Percentiles rank a stretch among this genome's conserved stretches.
These are phyloP conservation scores for Brachionus paranguensis DNA, from an alignment of 1,140 invertebrate genomes.

Conservation along the genomic window DNA sequence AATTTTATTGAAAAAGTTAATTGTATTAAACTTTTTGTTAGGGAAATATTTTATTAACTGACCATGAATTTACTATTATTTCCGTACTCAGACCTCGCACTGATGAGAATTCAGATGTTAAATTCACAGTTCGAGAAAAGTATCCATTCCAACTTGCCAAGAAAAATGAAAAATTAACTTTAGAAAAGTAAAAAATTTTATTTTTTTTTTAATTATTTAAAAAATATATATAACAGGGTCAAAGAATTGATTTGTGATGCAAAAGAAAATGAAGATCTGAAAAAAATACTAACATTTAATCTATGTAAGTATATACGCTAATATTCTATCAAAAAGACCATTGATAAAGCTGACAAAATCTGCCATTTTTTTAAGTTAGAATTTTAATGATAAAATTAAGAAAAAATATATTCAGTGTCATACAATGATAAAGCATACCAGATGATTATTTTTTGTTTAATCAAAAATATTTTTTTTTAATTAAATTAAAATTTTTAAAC, in stretches of 20 bases:
- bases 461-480: no score
- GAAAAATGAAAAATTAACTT: slow-evolving; percentile 57
- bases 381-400: no score
- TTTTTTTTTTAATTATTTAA: not conserved
- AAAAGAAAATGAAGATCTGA: slow-evolving; percentile 71
- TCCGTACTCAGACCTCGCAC: slow-evolving; percentile 86
- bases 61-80: slow-evolving; percentile 80
- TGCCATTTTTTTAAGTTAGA: no score
- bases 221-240: slow-evolving; percentile 47
- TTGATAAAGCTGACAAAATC: no score
- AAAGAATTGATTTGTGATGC: slow-evolving; percentile 62
- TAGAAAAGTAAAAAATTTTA: slow-evolving; percentile 47
- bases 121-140: slow-evolving; percentile 81
- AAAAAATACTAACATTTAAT: slow-evolving; percentile 75
- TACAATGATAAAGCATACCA: no score
- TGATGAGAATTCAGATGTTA: slow-evolving; percentile 78
- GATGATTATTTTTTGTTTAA: no score
- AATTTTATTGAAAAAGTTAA: not conserved
- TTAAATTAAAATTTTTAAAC: no score
- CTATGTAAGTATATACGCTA: slow-evolving; percentile 60
- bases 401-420: no score
- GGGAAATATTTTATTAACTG: slow-evolving; percentile 91
- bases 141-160: slow-evolving; percentile 75
- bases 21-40: slow-evolving; percentile 40
- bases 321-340: not conserved